Evolutionary conservation across 1,140 invertebrate species (phyloP).

Genomic region (Phenacoccus solenopsis): DNA sequence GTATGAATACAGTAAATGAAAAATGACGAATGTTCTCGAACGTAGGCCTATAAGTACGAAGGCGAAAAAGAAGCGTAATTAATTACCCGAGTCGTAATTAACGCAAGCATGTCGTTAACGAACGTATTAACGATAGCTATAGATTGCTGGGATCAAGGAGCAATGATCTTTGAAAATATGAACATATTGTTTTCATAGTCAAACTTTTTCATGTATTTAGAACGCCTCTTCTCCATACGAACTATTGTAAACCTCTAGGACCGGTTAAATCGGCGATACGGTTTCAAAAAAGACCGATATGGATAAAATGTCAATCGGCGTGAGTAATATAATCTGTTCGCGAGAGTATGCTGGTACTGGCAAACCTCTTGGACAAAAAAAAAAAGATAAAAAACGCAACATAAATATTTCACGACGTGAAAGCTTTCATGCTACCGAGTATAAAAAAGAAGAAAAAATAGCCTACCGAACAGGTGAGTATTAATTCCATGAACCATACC

Average conservation of each 20-base stretch:
- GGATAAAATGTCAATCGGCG: too few species aligned
- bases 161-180: not conserved
- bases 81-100: not conserved
- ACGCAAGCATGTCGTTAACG: not conserved
- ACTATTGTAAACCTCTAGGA: too few species aligned
- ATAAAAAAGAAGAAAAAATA: too few species aligned
- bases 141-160: not conserved
- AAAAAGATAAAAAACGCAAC: not conserved
- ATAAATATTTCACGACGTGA: not conserved
- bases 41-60: not conserved
- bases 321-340: too few species aligned
- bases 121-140: not conserved
- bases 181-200: too few species aligned
- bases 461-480: not conserved
- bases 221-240: too few species aligned
- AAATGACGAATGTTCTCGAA: not conserved
- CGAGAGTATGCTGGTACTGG: too few species aligned
- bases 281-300: too few species aligned
- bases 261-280: too few species aligned
- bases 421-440: not conserved
- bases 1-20: not conserved
- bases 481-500: not conserved
- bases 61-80: not conserved
- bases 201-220: too few species aligned
- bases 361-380: too few species aligned